Evolutionary conservation across 2,888 invertebrate species (phyloP), one percentile per base, ranked within the genome.

Genomic region (Spialia ferax): DNA sequence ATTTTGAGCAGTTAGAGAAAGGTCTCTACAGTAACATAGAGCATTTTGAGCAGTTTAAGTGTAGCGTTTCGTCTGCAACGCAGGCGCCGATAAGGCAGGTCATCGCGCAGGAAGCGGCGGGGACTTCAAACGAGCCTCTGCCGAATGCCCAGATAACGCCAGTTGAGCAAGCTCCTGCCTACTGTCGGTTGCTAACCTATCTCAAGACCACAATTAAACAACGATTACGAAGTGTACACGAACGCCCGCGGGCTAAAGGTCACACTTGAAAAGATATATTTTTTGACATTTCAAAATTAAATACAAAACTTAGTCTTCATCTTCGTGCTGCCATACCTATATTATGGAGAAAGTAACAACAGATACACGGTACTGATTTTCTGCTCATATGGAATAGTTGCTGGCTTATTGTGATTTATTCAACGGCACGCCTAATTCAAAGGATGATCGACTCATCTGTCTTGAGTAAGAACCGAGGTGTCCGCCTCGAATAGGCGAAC

Each of bases 81-180:
- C 61, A 71, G 64, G 62, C 69, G 59, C 48, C 67, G 78, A 79
- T 79, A 79, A 78, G 71, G 42, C 45, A 63, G 92, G 90, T 92
- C 92, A 91, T 80, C 85, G 80, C 82, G 84, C 89, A 91, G 92
- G 93, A 92, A 92, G 89, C 84, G 81, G 84, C 84, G 81, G 84
- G 84, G 82, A 80, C 83, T 79, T 84, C 85, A 88, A 88, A 89
- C 86, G 83, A 73, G 70, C 73, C 74, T 74, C 78, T 73, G 75
- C 78, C 74, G 75, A 79, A 77, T 78, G 77, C 76, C 74, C 73
- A 79, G 88, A 89, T 89, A 88, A 84, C 82, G 77, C 70, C 61
- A 71, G 80, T 87, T 88, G 85, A 81, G 85, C 82, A 87, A 87
- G 81, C 82, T 73, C 63, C 72, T 76, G 75, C 75, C 74, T 75